These are phyloP conservation scores for Muschampia staudingeri DNA, from an alignment of 2,888 invertebrate genomes.

Conservation along the genomic window DNA sequence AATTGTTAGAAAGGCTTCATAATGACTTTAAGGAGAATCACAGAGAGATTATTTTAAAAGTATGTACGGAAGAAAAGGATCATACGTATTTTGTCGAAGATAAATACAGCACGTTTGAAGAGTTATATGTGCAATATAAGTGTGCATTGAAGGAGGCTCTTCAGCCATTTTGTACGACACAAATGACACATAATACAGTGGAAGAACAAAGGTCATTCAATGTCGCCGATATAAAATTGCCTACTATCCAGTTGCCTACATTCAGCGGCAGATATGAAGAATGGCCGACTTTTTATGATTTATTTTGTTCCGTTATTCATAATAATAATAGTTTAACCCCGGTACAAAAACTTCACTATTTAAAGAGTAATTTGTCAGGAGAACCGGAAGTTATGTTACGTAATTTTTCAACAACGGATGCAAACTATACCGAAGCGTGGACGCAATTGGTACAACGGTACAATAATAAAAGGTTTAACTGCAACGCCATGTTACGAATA, in stretches of 20 bases:
- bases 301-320: constrained; percentile 16
- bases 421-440: constrained; percentile 65
- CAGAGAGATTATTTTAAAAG: neutral
- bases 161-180: constrained; percentile 12
- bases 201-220: neutral
- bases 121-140: constrained; percentile 18
- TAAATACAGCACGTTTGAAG: constrained; percentile 12
- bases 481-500: constrained; percentile 35
- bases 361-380: constrained; percentile 18
- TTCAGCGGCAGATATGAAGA: constrained; percentile 26
- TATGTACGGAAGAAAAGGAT: neutral
- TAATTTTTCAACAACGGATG: constrained; percentile 55
- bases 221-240: constrained; percentile 15
- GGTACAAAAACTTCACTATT: constrained; percentile 31
- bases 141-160: neutral
- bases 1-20: neutral
- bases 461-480: constrained; percentile 60
- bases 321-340: neutral
- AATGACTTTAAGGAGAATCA: constrained; percentile 14
- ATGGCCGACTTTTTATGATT: constrained; percentile 25
- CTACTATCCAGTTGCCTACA: constrained; percentile 14
- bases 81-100: constrained; percentile 1
- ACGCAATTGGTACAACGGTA: constrained; percentile 48
- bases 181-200: too few species aligned
- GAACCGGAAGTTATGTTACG: constrained; percentile 1